These are phyloP conservation scores for Ageneiosus marmoratus DNA, from an alignment of 2,113 vertebrate genomes.

Conservation along the genomic window DNA sequence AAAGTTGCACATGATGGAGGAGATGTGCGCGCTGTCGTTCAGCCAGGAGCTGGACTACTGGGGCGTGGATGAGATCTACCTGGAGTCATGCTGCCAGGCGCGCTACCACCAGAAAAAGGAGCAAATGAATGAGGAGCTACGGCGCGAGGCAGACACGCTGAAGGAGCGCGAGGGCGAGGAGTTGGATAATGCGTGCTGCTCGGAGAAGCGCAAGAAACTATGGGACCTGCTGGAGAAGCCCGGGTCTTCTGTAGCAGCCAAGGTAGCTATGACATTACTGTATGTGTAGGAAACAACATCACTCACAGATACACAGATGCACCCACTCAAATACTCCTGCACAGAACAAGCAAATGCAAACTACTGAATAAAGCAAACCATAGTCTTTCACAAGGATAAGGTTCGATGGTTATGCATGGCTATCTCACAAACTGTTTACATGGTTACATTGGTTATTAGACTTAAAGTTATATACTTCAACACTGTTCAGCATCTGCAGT, in stretches of 20 bases:
- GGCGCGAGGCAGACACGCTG: slow-evolving; percentile 91
- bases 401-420: not conserved
- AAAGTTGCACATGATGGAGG: slow-evolving; percentile 99
- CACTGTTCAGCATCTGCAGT: not conserved
- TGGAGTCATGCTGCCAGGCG: slow-evolving; percentile 98
- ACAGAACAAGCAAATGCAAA: not conserved
- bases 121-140: slow-evolving; percentile 98
- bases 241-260: slow-evolving; percentile 95
- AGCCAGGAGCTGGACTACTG: slow-evolving; percentile 98
- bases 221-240: slow-evolving; percentile 98
- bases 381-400: not conserved
- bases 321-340: not conserved
- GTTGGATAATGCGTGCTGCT: slow-evolving; percentile 96
- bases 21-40: slow-evolving; percentile 98
- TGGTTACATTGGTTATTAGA: too few species aligned
- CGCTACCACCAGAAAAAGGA: slow-evolving; percentile 99
- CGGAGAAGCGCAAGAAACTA: slow-evolving; percentile 94
- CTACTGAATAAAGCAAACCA: not conserved
- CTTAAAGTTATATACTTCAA: not conserved
- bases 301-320: not conserved
- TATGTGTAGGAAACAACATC: not conserved
- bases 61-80: slow-evolving; percentile 98
- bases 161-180: slow-evolving; percentile 95
- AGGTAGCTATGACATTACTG: slow-evolving; percentile 73
- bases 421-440: too few species aligned